Evolutionary conservation across 2,113 vertebrate species (phyloP).

Genomic region (Epinephelus cyanopodus): DNA sequence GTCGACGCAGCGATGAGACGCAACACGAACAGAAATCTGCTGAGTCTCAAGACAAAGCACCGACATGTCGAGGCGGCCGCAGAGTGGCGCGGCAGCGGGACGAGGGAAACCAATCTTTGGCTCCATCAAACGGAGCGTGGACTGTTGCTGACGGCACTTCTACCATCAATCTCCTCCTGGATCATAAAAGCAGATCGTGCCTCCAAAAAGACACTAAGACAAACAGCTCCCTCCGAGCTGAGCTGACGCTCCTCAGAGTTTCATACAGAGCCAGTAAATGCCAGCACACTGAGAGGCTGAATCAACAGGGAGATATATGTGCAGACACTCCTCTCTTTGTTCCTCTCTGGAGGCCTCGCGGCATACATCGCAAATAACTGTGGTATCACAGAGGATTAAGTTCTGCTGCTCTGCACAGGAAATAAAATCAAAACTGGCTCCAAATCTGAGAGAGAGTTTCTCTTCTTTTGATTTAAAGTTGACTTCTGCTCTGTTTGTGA

Average conservation of each 20-base stretch:
- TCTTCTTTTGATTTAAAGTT: too few relatives aligned
- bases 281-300: slow-evolving; percentile 32
- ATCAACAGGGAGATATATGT: slow-evolving; percentile 4
- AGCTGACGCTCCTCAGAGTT: slow-evolving; percentile 7
- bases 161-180: slow-evolving; percentile 45
- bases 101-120: background rate
- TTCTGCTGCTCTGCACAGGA: too few relatives aligned
- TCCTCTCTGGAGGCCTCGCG: too few relatives aligned
- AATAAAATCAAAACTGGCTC: too few relatives aligned
- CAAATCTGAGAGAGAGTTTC: too few relatives aligned
- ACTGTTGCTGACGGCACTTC: slow-evolving; percentile 35
- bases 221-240: slow-evolving; percentile 1
- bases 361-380: too few relatives aligned
- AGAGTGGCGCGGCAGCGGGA: background rate
- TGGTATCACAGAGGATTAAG: too few relatives aligned
- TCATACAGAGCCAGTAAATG: slow-evolving; percentile 49
- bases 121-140: slow-evolving; percentile 22
- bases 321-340: slow-evolving; percentile 17
- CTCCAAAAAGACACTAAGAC: slow-evolving; percentile 23
- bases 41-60: background rate
- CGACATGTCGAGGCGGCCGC: slow-evolving; percentile 20
- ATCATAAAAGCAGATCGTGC: slow-evolving; percentile 29
- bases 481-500: too few relatives aligned
- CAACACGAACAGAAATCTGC: slow-evolving; percentile 27
- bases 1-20: background rate